Evolutionary conservation across 2,888 invertebrate species (phyloP), one percentile per base, ranked within the genome.

Genomic region (Anorthoa munda): DNA sequence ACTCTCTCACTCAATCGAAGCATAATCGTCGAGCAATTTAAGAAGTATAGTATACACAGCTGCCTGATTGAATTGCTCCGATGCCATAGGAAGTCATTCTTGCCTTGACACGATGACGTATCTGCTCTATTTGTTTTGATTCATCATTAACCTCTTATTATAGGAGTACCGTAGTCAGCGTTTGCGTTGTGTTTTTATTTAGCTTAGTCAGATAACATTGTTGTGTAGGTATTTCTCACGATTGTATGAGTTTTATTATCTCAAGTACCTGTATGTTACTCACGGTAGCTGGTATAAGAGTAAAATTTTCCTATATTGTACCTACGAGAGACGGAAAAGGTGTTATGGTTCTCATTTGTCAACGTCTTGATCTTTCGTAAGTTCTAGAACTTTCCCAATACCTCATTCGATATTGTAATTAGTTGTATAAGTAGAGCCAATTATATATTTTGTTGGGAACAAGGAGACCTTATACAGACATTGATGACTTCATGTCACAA

Each of bases 21-120:
- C 90, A 90, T 92, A 93, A 95, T 94, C 92, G 92, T 91, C 91
- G 86, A 91, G 89, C 92, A 94, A 95, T 95, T 94, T 93, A 92
- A 91, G 90, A 92, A 91, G 85, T 90, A 91, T 90, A 89, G 89
- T 88, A 90, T 75, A 86, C 86, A 90, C 77, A 88, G 84, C 86
- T 88, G 91, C 88, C 90, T 92, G 93, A 93, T 94, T 94, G 90
- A 94, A 93, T 94, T 94, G 93, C 89, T 90, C 84, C 81, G 94
- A 95, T 94, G 92, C 93, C 95, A 89, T 94, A 95, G 90, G 91
- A 95, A 93, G 93, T 90, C 89, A 88, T 87, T 86, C 81, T 91
- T 87, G 92, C 92, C 94, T 94, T 94, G 93, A 93, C 91, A 93
- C 87, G 82, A 88, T 91, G 90, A 86, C 88, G 89, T 85, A 84